Evolutionary conservation across 2,888 invertebrate species (phyloP), one percentile per base, ranked within the genome.

Genomic region (Leptopterna dolabrata): DNA sequence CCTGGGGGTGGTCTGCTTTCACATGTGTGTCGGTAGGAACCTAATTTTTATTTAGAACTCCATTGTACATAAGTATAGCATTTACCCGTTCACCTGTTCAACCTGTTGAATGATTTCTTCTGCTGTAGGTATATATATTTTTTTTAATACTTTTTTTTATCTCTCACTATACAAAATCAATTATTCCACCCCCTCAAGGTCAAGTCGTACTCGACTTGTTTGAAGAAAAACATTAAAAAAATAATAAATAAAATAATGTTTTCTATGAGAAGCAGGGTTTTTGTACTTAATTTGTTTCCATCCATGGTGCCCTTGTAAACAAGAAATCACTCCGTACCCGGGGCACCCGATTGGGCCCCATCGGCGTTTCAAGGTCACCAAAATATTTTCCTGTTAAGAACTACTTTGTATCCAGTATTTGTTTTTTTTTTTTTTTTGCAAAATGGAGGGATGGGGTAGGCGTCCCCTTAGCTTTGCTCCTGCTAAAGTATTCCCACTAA

Each of bases 221-320:
- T 87, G 51, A 88, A 80, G 45, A 84, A 80, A 78, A 86, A 84
- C 83, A 63, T 30, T 30, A 78, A 27, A 76, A 73, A 41, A 55
- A 36, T 19, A 71, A 36, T 43, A 43, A 9, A 73, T 76, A 45
- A 85, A 51, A 51, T 85, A 30, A 76, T 9, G 76, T 85, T 85
- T 85, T 85, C 45, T 76, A 85, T 47, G 85, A 85, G 85, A 76
- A 73, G 76, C 76, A 76, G 85, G 85, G 89, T 88, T 86, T 88
- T 88, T 87, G 89, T 89, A 89, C 89, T 89, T 89, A 88, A 89
- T 84, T 85, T 87, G 87, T 87, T 78, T 88, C 88, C 88, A 88
- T 88, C 88, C 88, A 88, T 27, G 83, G 83, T 86, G n/a, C 30
- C 47, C 55, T 73, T 29, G 43, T 29, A 63, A 63, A 63, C 24